These are phyloP conservation scores for Miltochrista miniata DNA, from an alignment of 2,888 invertebrate genomes.

Conservation along the genomic window DNA sequence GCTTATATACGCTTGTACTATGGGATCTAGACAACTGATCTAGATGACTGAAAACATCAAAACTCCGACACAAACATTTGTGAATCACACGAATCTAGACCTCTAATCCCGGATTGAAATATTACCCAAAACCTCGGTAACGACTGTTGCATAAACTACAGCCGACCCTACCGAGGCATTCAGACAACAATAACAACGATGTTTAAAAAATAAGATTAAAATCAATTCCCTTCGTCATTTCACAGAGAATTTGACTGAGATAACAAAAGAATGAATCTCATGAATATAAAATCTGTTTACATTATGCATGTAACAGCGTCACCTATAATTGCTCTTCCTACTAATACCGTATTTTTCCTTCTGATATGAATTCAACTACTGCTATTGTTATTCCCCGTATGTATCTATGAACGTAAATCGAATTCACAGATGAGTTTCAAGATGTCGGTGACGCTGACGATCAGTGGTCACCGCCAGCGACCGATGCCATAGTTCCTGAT, in stretches of 20 bases:
- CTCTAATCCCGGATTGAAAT: too few relatives aligned
- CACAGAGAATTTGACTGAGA: background rate
- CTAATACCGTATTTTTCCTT: constrained; percentile 36
- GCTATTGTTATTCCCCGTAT: constrained; percentile 35
- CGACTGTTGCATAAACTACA: too few relatives aligned
- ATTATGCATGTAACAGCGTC: constrained; percentile 9
- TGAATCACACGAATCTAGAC: too few relatives aligned
- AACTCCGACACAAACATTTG: too few relatives aligned
- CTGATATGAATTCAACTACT: constrained; percentile 26
- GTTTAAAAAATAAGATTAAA: constrained; percentile 30
- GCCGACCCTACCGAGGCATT: too few relatives aligned
- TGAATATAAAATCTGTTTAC: constrained; percentile 9
- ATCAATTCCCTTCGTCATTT: background rate
- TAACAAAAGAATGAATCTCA: constrained; percentile 1
- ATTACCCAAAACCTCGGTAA: too few relatives aligned
- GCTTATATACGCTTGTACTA: too few relatives aligned
- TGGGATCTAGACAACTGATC: too few relatives aligned
- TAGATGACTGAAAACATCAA: too few relatives aligned
- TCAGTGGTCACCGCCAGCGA: constrained; percentile 17
- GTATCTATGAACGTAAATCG: constrained; percentile 33
- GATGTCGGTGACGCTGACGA: constrained; percentile 37
- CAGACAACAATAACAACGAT: constrained; percentile 38
- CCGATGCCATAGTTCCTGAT: constrained; percentile 55
- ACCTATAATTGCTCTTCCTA: constrained; percentile 29
- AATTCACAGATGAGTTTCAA: constrained; percentile 39